Evolutionary conservation across 2,888 invertebrate genomes (phyloP).

Genomic region (Lycophotia porphyrea): DNA sequence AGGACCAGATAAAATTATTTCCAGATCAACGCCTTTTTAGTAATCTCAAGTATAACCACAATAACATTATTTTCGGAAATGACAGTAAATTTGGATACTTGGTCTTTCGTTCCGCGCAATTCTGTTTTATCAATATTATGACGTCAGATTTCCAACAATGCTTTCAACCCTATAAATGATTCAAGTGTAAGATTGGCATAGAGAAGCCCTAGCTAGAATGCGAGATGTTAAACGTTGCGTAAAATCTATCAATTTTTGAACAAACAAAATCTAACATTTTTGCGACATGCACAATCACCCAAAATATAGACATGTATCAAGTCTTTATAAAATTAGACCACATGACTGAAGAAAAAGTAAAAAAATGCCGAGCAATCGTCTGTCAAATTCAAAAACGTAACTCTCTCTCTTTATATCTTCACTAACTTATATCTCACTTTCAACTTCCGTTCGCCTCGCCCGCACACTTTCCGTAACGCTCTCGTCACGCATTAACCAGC

Average conservation of each 20-base stretch:
- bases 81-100: background rate
- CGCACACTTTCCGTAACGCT: too few species aligned
- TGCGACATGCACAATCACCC: background rate
- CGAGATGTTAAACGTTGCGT: background rate
- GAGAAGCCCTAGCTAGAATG: background rate
- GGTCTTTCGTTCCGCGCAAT: constrained; percentile 15
- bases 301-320: background rate
- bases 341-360: too few species aligned
- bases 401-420: too few species aligned
- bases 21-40: constrained; percentile 28
- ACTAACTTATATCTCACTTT: too few species aligned
- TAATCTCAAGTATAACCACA: constrained; percentile 48
- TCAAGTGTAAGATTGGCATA: background rate
- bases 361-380: too few species aligned
- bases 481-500: too few species aligned
- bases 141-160: constrained; percentile 14
- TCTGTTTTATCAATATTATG: constrained; percentile 7
- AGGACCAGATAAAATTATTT: constrained; percentile 6
- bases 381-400: too few species aligned
- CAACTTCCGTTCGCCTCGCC: too few species aligned
- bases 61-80: constrained; percentile 27
- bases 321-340: too few species aligned
- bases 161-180: constrained; percentile 11
- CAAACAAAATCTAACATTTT: background rate
- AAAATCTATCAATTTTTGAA: background rate